Percentiles rank a stretch among this genome's conserved stretches.
Conservation (phyloP, 2,113 vertebrate species). For the Lichenostomus cassidix region DNA sequence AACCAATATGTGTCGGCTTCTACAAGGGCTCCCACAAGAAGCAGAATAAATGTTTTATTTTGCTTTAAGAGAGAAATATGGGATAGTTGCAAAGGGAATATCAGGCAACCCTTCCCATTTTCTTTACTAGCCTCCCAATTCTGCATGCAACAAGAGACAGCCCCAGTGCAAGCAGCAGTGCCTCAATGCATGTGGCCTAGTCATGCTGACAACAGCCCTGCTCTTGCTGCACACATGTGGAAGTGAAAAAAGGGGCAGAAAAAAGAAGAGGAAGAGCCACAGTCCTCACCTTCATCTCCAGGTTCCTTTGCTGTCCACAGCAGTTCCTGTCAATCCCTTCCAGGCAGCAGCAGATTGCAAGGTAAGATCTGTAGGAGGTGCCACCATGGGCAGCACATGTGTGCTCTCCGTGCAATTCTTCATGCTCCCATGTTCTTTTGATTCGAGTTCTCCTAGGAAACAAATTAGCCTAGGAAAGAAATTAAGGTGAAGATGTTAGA, state of each 20-base stretch:
- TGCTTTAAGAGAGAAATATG: not conserved
- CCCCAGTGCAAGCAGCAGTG: not conserved
- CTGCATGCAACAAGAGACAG: rapidly evolving
- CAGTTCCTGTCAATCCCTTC: not conserved
- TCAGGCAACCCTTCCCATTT: not conserved
- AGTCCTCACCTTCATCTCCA: constrained; percentile 40
- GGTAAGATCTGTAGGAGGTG: not conserved
- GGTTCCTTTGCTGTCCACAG: not conserved
- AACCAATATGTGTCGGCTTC: rapidly evolving
- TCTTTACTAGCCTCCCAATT: not conserved
- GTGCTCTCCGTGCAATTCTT: not conserved
- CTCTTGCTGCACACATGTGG: not conserved
- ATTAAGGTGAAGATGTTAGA: not conserved
- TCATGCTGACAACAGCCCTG: rapidly evolving
- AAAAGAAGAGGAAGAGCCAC: not conserved
- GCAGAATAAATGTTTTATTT: not conserved
- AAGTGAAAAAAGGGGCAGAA: not conserved
- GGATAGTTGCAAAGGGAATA: not conserved
- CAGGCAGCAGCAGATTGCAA: not conserved
- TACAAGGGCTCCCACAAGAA: not conserved
- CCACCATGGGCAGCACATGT: rapidly evolving
- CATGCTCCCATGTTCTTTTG: not conserved
- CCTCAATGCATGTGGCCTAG: rapidly evolving
- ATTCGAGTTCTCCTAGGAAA: not conserved
- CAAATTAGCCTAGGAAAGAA: constrained; percentile 1